Base-by-base conservation (phyloP, 2,113 vertebrate genomes). In the Stigmatopora argus region DNA sequence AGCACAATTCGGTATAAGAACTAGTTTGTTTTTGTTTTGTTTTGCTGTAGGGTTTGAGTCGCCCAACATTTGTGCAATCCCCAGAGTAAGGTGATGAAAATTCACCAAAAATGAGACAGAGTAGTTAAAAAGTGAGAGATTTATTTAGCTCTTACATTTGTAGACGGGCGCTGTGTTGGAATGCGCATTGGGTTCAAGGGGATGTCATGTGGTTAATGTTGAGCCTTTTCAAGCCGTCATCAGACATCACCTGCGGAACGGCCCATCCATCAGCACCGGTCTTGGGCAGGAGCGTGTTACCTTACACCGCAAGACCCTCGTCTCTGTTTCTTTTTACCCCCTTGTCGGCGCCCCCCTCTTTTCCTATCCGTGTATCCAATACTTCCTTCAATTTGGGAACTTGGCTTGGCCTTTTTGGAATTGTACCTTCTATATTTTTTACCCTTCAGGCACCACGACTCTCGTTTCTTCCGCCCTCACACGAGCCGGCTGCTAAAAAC, bases 401-500 rank as follows among this genome's bases (percentile, higher is more conserved):
- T 47, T 70, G 26, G 64, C 26, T 67, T 64, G 17, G 0, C 21
- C 26, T 31, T 31, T 31, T 31, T 31, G 26, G 49, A 51, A 14
- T 48, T 63, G 45, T 41, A 48, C 52, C 47, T 23, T 66, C 67
- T 71, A 46, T 69, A 65, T n/a, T 72, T 59, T 49, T 61, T 77
- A 69, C 44, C 72, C 71, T 67, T 60, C 57, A 48, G 81, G 74
- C 69, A 45, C 75, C 75, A 72, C 74, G 74, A 75, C 69, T 64
- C 70, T 31, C 65, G 65, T 69, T 62, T 71, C 65, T 60, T 55
- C 67, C 67, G 69, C 71, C 75, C 75, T 70, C 80, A 72, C 79
- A 78, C 70, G 71, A 78, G 66, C 81, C 70, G 78, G 71, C 66
- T 70, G 78, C 81, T 85, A 84, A 86, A 84, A 61, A 84, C 75